Evolutionary conservation across 2,888 invertebrate species (phyloP).

Genomic region (Drosophila barbarae): DNA sequence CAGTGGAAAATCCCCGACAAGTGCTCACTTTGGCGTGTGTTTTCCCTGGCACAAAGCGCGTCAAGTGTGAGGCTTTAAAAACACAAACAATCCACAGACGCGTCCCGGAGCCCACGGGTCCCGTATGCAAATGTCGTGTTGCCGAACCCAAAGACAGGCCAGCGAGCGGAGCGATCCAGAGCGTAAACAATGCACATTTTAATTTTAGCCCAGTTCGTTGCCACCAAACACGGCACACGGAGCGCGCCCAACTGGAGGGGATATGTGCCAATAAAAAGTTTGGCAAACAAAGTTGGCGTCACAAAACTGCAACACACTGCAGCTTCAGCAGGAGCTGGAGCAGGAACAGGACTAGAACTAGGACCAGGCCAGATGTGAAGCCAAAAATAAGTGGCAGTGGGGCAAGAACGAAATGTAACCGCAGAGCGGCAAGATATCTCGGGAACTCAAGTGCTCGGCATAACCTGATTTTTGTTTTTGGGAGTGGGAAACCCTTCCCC

Average conservation of each 20-base stretch:
- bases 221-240: slow-evolving; percentile 41
- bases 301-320: slow-evolving; percentile 68
- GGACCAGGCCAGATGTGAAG: slow-evolving; percentile 25
- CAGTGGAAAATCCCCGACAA: slow-evolving; percentile 38
- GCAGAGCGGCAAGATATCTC: slow-evolving; percentile 6
- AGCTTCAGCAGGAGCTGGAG: slow-evolving; percentile 18
- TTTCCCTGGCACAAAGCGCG: slow-evolving; percentile 45
- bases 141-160: slow-evolving; percentile 39
- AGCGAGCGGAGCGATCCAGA: slow-evolving; percentile 38
- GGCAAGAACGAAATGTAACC: slow-evolving; percentile 1
- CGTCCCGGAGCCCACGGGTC: slow-evolving; percentile 20
- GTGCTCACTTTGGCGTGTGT: slow-evolving; percentile 24
- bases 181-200: slow-evolving; percentile 70
- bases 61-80: slow-evolving; percentile 54
- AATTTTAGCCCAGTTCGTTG: slow-evolving; percentile 69
- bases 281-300: slow-evolving; percentile 75
- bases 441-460: slow-evolving; percentile 23
- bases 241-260: slow-evolving; percentile 46
- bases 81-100: slow-evolving; percentile 32
- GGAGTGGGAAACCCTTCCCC: background rate
- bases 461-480: slow-evolving; percentile 42
- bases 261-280: slow-evolving; percentile 75
- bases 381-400: slow-evolving; percentile 50
- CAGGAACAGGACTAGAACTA: slow-evolving; percentile 5
- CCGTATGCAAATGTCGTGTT: slow-evolving; percentile 60